Base-by-base conservation (phyloP, 2,888 invertebrate genomes). In the Brachypalpus laphriformis region DNA sequence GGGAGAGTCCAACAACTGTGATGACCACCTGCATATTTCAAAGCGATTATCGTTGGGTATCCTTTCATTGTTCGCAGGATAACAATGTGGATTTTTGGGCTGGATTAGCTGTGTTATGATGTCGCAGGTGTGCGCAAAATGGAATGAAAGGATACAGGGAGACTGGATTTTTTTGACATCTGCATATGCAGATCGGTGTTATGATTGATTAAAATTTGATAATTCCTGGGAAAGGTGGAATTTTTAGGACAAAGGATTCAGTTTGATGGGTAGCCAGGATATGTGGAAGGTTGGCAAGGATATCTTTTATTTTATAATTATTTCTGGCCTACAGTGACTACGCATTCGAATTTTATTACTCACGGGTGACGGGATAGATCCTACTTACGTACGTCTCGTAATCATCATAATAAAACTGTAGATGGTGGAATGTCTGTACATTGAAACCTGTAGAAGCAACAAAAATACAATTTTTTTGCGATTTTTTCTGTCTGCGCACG, bases 11-110 rank as follows among this genome's bases (percentile, higher is more conserved):
- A 4, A 18, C 22, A 72, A 3, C 47, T 45, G 34, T 49, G 77
- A 49, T 77, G 82, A 77, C 82, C 82, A 82, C 82, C 82, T 82
- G 82, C 71, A 77, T 59, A 59, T 76, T 82, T 65, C 49, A 65
- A 31, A 57, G 49, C 40, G 56, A 75, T 7, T 5, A 28, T n/a
- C 28, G 34, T 75, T 54, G 31, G 28, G 57, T 59, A 31, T 70
- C 16, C 31, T 70, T 51, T 34, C 49, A 59, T 82, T 82, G 76
- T 76, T 51, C 25, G 20, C 11, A 65, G 70, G 76, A 82, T 71
- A 76, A 70, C 75, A 81, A 70, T 75, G 63, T 18, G 59, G 18
- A 49, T 49, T 70, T 57, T 65, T 65, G 49, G 34, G 40, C 8
- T 37, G 70, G 63, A 63, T 65, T 65, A 75, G 34, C 57, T 40